Evolutionary conservation across 2,113 vertebrate species (phyloP).

Genomic region (Pterophyllum scalare): DNA sequence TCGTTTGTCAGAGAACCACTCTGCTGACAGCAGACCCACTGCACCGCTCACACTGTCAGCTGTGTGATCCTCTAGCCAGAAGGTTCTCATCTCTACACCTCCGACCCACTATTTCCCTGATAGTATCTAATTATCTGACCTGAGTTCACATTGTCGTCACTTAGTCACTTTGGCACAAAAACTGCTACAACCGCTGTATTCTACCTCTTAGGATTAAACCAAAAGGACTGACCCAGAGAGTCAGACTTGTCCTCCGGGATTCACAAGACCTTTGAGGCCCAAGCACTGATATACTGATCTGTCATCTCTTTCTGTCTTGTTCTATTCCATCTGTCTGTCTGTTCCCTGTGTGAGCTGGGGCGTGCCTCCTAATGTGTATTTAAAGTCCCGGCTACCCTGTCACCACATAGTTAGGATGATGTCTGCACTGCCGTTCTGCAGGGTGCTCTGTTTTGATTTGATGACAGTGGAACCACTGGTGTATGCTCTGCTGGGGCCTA

Average conservation of each 20-base stretch:
- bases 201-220: conserved; percentile 20
- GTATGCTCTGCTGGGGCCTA: conserved; percentile 39
- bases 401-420: conserved; percentile 64
- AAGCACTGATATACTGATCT: conserved; percentile 66
- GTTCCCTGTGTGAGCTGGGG: conserved; percentile 45
- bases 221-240: conserved; percentile 7
- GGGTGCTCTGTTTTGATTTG: conserved; percentile 51
- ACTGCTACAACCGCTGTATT: conserved; percentile 3
- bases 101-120: neutral
- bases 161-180: conserved; percentile 30
- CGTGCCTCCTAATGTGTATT: conserved; percentile 63
- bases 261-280: conserved; percentile 24
- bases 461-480: conserved; percentile 54
- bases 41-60: conserved; percentile 40
- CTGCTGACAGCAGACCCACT: conserved; percentile 60
- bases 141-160: conserved; percentile 54
- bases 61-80: neutral
- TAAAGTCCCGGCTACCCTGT: conserved; percentile 66
- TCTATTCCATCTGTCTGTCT: conserved; percentile 43
- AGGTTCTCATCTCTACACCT: conserved; percentile 43
- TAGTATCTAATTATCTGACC: conserved; percentile 28
- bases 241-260: conserved; percentile 24
- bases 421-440: conserved; percentile 46
- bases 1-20: conserved; percentile 54
- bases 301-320: conserved; percentile 56